Conservation (phyloP, 2,888 invertebrate species). For the Dynastes maya region DNA sequence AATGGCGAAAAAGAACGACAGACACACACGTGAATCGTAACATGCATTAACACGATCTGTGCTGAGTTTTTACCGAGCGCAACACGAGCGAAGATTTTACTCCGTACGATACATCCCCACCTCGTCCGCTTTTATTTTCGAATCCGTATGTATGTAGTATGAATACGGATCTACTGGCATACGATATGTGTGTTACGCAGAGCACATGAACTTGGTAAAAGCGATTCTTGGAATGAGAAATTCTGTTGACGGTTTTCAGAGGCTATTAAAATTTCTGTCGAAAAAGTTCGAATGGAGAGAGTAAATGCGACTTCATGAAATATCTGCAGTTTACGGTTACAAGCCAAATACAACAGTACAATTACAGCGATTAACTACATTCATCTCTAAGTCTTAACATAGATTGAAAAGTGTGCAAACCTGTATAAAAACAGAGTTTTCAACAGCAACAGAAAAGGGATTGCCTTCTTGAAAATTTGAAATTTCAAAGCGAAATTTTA, state of each 20-base stretch:
- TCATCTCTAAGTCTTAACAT: no score
- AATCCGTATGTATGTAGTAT: constrained; percentile 15
- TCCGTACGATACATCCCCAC: constrained; percentile 31
- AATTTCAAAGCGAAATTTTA: no score
- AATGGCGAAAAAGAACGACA: constrained; percentile 24
- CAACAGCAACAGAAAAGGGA: no score
- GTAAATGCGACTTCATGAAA: background rate
- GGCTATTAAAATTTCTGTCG: constrained; percentile 13
- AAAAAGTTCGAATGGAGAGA: background rate
- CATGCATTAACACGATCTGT: constrained; percentile 30
- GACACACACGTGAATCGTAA: constrained; percentile 21
- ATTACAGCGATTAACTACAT: no score
- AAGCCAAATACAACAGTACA: background rate
- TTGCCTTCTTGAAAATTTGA: no score
- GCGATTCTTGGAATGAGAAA: constrained; percentile 12
- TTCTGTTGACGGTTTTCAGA: constrained; percentile 15
- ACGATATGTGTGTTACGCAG: constrained; percentile 24
- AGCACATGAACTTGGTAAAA: constrained; percentile 21
- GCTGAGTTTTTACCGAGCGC: constrained; percentile 40
- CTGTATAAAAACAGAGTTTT: no score
- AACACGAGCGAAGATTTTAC: constrained; percentile 35
- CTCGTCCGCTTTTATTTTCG: constrained; percentile 24
- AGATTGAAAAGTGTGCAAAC: no score
- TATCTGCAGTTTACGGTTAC: background rate
- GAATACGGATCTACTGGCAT: constrained; percentile 23